Evolutionary conservation across 2,797 vertebrate genomes (phyloP).

Genomic region (Pseudochirops cupreus): DNA sequence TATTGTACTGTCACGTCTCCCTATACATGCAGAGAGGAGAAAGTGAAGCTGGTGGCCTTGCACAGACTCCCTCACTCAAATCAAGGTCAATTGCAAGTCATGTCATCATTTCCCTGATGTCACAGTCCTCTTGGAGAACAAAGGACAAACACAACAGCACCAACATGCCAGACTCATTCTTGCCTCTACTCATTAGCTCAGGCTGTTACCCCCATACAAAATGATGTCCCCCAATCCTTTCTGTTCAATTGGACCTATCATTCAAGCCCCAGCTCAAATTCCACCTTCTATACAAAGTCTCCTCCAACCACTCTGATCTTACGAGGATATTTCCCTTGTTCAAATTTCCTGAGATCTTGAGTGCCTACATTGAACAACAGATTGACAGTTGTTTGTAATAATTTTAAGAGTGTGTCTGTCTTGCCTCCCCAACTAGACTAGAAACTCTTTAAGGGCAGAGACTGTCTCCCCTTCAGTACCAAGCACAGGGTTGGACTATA

Average conservation of each 20-base stretch:
- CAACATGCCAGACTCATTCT: background rate
- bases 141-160: no score
- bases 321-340: background rate
- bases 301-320: background rate
- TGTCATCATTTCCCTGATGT: no score
- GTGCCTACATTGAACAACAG: background rate
- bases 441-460: accelerated
- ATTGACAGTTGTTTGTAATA: background rate
- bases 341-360: background rate
- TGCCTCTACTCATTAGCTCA: background rate
- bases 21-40: background rate
- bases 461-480: background rate
- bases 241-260: background rate
- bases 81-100: no score
- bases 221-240: background rate
- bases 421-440: background rate
- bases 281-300: background rate
- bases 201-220: background rate
- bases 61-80: no score
- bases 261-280: background rate
- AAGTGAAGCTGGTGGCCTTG: no score
- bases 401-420: background rate
- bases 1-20: background rate
- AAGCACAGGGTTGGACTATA: background rate
- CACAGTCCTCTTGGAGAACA: no score